Evolutionary conservation across 1,140 invertebrate species (phyloP).

Genomic region (Marisa cornuarietis): DNA sequence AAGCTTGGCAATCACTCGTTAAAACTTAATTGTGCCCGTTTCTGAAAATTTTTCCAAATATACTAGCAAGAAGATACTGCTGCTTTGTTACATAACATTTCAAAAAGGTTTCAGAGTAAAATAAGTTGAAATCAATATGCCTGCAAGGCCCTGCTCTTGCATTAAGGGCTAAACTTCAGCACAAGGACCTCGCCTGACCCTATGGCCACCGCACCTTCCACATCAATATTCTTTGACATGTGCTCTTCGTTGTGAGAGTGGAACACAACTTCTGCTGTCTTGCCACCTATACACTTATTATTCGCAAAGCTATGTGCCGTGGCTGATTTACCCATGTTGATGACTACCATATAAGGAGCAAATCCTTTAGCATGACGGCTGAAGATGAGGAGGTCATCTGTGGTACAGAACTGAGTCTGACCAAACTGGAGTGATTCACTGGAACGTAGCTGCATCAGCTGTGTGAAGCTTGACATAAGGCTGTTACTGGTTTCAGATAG

Average conservation of each 20-base stretch:
- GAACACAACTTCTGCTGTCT: slow-evolving; percentile 41
- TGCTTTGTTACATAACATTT: too few relatives aligned
- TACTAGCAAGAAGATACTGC: too few relatives aligned
- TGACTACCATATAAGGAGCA: slow-evolving; percentile 52
- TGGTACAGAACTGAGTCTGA: slow-evolving; percentile 41
- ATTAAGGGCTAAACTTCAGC: background rate
- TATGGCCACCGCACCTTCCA: background rate
- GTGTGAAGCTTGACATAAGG: slow-evolving; percentile 49
- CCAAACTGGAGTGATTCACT: slow-evolving; percentile 64
- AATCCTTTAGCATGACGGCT: slow-evolving; percentile 59
- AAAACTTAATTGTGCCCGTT: too few relatives aligned
- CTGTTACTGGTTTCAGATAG: slow-evolving; percentile 26
- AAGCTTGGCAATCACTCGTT: too few relatives aligned
- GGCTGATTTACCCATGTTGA: slow-evolving; percentile 48
- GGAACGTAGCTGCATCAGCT: slow-evolving; percentile 51
- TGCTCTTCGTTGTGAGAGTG: slow-evolving; percentile 31
- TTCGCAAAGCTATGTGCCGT: slow-evolving; percentile 21
- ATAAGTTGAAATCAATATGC: too few relatives aligned
- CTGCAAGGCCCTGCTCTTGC: background rate
- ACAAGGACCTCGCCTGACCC: background rate
- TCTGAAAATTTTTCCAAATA: too few relatives aligned
- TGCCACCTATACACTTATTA: slow-evolving; percentile 21
- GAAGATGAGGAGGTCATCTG: slow-evolving; percentile 51
- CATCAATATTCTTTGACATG: background rate
- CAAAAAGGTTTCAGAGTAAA: too few relatives aligned